Conservation (phyloP, 2,113 vertebrate species). For the Mirza zaza region DNA sequence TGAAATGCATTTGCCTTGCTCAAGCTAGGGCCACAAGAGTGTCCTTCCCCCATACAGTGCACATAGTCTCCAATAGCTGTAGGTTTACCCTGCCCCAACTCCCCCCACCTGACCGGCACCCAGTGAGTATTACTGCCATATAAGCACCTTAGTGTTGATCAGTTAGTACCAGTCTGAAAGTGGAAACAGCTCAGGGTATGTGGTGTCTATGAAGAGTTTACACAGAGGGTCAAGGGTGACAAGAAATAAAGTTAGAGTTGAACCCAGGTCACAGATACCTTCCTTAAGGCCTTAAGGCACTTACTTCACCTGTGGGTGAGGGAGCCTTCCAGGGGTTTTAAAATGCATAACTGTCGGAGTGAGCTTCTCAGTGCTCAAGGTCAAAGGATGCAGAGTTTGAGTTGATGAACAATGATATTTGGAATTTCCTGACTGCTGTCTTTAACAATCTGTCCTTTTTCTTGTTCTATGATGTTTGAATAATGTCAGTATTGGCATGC, state of each 20-base stretch:
- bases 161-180: not conserved
- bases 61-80: too few species aligned
- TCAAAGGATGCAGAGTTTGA: not conserved
- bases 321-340: not conserved
- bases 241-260: not conserved
- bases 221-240: not conserved
- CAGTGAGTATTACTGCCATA: too few species aligned
- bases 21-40: too few species aligned
- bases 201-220: not conserved
- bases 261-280: not conserved
- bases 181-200: not conserved
- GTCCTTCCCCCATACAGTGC: too few species aligned
- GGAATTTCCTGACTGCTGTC: not conserved
- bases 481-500: not conserved
- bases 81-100: too few species aligned
- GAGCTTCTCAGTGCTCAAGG: not conserved
- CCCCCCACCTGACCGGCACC: too few species aligned
- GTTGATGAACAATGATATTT: not conserved
- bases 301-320: not conserved
- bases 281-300: not conserved
- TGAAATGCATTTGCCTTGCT: too few species aligned
- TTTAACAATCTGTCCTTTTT: not conserved
- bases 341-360: not conserved
- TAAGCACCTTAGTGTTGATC: too few species aligned
- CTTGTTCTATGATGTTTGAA: not conserved